Conservation (phyloP, 23 tunicate species). For the Clavelina lepadiformis region DNA sequence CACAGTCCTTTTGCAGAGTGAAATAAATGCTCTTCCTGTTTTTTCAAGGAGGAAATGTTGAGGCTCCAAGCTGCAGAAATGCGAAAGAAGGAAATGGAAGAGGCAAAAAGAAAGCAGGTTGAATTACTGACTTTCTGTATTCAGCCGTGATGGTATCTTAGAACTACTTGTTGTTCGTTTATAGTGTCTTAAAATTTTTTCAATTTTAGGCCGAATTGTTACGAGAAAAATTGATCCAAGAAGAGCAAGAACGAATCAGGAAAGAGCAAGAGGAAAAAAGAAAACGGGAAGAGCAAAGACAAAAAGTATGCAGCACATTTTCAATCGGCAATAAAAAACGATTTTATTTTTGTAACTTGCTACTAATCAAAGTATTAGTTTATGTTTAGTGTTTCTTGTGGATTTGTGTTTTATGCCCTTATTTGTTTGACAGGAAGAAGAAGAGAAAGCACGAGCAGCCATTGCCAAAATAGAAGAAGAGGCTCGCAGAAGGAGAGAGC, state of each 20-base stretch:
- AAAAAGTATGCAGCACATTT: not conserved
- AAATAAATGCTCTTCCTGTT: not conserved
- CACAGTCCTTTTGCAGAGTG: too few species aligned
- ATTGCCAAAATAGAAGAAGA: slow-evolving; percentile 41
- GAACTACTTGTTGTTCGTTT: too few species aligned
- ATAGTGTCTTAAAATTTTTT: not conserved
- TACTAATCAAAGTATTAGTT: not conserved
- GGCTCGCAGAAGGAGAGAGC: slow-evolving; percentile 23
- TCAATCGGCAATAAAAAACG: not conserved
- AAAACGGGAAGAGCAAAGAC: slow-evolving; percentile 12
- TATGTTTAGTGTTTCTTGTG: too few species aligned
- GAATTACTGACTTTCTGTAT: too few species aligned
- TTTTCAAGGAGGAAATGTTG: slow-evolving; percentile 8
- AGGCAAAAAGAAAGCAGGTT: slow-evolving; percentile 28
- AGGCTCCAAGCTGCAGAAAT: slow-evolving; percentile 28
- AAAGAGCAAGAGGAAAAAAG: slow-evolving; percentile 29
- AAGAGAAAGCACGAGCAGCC: slow-evolving; percentile 30
- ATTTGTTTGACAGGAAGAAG: slow-evolving; percentile 26
- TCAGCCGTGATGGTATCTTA: too few species aligned
- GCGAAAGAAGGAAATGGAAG: slow-evolving; percentile 17
- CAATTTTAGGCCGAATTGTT: not conserved
- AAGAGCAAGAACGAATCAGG: slow-evolving; percentile 31
- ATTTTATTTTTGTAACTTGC: not conserved
- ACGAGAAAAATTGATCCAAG: slow-evolving; percentile 2
- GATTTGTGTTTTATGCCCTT: not conserved